A percentile compares a stretch with the other conserved stretches of the same genome.
Evolutionary conservation across 2,113 vertebrate species (phyloP).

Genomic region (Trochalopteron elliotii): DNA sequence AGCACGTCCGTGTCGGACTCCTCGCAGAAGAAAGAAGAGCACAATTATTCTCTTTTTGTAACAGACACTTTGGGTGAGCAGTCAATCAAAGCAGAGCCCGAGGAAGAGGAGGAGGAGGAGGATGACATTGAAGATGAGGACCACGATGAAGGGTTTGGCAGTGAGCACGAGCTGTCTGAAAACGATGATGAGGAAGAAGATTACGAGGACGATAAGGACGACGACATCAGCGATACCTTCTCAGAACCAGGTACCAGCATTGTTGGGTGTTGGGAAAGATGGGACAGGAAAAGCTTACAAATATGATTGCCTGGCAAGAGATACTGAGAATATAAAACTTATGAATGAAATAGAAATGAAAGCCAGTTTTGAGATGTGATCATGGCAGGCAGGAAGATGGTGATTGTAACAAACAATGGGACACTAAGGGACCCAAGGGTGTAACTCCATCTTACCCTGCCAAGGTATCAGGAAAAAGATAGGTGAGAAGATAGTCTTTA

Average conservation of each 20-base stretch:
- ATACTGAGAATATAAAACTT: too few species aligned
- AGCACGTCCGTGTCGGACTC: conserved; percentile 77
- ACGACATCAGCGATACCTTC: conserved; percentile 97
- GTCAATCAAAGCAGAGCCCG: conserved; percentile 79
- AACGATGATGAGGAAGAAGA: conserved; percentile 92
- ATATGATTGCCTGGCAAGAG: too few species aligned
- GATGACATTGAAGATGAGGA: conserved; percentile 92
- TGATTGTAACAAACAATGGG: too few species aligned
- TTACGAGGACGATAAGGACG: conserved; percentile 92
- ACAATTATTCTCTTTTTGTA: conserved; percentile 97
- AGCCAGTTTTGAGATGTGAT: too few species aligned
- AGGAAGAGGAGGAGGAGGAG: conserved; percentile 84
- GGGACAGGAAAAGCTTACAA: too few species aligned
- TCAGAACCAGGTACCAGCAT: conserved; percentile 89
- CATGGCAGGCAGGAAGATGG: too few species aligned
- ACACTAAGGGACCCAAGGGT: too few species aligned
- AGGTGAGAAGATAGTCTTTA: too few species aligned
- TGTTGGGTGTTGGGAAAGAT: not conserved
- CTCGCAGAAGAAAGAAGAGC: conserved; percentile 93
- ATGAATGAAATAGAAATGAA: too few species aligned
- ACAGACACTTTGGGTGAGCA: conserved; percentile 80
- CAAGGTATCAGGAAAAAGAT: too few species aligned
- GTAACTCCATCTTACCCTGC: too few species aligned
- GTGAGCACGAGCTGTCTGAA: conserved; percentile 94
- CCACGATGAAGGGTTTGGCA: conserved; percentile 96